These are phyloP conservation scores for Gallinago paraguaiae DNA, from an alignment of 2,113 vertebrate species.

Conservation along the genomic window DNA sequence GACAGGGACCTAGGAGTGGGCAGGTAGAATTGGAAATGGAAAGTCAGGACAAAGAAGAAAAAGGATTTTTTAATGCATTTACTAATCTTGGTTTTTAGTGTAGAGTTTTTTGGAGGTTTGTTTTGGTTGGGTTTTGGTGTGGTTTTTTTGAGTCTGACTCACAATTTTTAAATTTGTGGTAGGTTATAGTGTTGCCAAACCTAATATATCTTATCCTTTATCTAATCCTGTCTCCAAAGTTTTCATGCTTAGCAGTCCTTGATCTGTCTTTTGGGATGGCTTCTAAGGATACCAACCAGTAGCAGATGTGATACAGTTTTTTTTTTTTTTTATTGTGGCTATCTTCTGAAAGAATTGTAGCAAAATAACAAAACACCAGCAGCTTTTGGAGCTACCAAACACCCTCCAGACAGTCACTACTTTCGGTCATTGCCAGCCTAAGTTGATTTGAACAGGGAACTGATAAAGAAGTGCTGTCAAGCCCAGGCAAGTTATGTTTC, in stretches of 20 bases:
- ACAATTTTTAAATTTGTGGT: slow-evolving; percentile 48
- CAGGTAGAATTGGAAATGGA: neutral
- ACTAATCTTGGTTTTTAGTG: neutral
- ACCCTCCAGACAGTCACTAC: neutral
- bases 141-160: neutral
- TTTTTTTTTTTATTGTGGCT: neutral
- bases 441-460: slow-evolving; percentile 35
- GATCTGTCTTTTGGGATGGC: slow-evolving; percentile 38
- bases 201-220: slow-evolving; percentile 43
- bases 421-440: neutral
- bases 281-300: slow-evolving; percentile 52
- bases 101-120: neutral
- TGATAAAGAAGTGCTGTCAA: slow-evolving; percentile 50
- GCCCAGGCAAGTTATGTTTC: slow-evolving; percentile 40
- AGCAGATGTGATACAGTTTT: slow-evolving; percentile 14
- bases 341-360: slow-evolving; percentile 13
- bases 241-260: slow-evolving; percentile 42
- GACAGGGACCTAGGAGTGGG: neutral
- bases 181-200: slow-evolving; percentile 34
- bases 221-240: slow-evolving; percentile 37
- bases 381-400: neutral
- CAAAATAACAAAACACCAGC: slow-evolving; percentile 20
- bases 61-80: neutral
- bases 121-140: neutral
- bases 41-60: neutral